These are phyloP conservation scores for Ips nitidus DNA, from an alignment of 1,140 invertebrate species.

Conservation along the genomic window DNA sequence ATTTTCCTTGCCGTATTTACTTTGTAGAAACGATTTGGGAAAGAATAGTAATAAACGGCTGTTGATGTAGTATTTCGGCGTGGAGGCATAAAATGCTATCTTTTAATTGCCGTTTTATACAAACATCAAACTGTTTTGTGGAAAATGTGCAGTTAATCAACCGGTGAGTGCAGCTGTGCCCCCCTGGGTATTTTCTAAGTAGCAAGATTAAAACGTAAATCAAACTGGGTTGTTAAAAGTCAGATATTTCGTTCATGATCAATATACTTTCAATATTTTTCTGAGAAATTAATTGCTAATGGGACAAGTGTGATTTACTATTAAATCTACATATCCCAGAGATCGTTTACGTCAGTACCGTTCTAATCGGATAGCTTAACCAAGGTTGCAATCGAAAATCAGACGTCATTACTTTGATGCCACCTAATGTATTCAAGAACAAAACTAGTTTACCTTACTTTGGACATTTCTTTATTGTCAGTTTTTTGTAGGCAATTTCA, in stretches of 20 bases:
- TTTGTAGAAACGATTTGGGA: background rate
- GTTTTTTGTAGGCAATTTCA: too few relatives aligned
- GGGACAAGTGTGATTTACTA: background rate
- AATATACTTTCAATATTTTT: too few relatives aligned
- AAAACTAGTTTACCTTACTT: too few relatives aligned
- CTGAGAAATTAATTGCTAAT: background rate
- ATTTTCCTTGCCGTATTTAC: conserved; percentile 7
- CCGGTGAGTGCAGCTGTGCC: background rate
- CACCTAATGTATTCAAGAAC: background rate
- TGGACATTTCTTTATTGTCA: too few relatives aligned
- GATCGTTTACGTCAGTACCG: conserved; percentile 2
- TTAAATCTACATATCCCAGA: background rate
- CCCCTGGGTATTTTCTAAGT: background rate
- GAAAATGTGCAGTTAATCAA: background rate
- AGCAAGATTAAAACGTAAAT: background rate
- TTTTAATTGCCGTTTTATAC: background rate
- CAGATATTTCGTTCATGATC: background rate
- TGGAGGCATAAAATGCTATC: background rate
- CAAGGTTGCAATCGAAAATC: background rate
- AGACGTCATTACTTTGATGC: background rate
- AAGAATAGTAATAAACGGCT: conserved; percentile 12
- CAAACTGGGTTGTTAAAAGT: background rate
- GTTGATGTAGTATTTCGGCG: conserved; percentile 3
- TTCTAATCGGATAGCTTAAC: background rate
- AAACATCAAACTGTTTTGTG: background rate